Evolutionary conservation across 2,888 invertebrate genomes (phyloP).

Genomic region (Coelinius sp.): DNA sequence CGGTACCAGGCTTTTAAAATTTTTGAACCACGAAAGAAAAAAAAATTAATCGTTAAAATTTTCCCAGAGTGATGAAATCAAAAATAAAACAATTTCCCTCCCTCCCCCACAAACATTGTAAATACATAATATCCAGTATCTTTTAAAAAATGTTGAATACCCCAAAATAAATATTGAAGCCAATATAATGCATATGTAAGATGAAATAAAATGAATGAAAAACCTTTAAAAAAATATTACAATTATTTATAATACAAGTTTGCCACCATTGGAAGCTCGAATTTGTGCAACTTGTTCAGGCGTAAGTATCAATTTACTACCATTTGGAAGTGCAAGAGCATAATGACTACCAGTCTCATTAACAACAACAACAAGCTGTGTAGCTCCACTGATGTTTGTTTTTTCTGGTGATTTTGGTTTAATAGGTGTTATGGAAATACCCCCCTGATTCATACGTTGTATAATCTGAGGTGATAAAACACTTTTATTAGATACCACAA

Average conservation of each 20-base stretch:
- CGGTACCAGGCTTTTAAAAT: conserved; percentile 72
- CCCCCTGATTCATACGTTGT: conserved; percentile 66
- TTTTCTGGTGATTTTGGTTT: conserved; percentile 53
- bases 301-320: conserved; percentile 68
- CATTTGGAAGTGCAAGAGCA: conserved; percentile 67
- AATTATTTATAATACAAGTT: conserved; percentile 60
- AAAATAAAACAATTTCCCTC: too few species aligned
- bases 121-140: too few species aligned
- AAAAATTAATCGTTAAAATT: not conserved
- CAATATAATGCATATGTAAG: too few species aligned
- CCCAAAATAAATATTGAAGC: too few species aligned
- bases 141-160: too few species aligned
- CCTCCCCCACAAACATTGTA: not conserved
- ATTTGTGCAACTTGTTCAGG: conserved; percentile 69
- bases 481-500: conserved; percentile 41
- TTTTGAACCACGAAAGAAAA: conserved; percentile 70
- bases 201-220: too few species aligned
- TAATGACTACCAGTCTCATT: conserved; percentile 69
- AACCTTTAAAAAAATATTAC: not conserved
- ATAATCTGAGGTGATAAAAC: conserved; percentile 62
- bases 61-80: not conserved
- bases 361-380: conserved; percentile 66
- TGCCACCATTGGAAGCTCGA: conserved; percentile 68
- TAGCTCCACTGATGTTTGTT: conserved; percentile 46
- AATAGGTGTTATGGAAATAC: conserved; percentile 66